phyloP scores from a whole-genome alignment of 1,140 invertebrate genomes.

The Oppia nitens region DNA sequence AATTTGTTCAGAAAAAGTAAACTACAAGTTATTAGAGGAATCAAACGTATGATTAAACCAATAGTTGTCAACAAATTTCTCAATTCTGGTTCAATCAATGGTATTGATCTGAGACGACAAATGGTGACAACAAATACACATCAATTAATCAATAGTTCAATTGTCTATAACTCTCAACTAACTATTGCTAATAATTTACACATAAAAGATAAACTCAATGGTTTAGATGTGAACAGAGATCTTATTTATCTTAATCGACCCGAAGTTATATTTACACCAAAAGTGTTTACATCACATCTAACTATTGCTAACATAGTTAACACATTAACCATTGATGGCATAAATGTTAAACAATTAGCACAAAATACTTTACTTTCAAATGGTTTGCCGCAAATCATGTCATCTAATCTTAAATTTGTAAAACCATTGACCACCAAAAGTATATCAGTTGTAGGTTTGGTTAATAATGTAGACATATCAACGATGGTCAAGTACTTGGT shows the following conservation, averaged over 20 bases:
- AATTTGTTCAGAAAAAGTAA: background rate
- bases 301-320: background rate
- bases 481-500: conserved; percentile 8
- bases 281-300: background rate
- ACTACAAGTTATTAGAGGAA: background rate
- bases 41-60: background rate
- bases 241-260: background rate
- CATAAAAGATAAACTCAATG: background rate
- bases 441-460: background rate
- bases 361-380: background rate
- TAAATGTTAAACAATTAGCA: background rate
- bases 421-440: background rate
- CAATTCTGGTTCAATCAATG: conserved; percentile 5
- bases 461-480: conserved; percentile 9
- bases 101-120: conserved; percentile 5
- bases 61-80: background rate
- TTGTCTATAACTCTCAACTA: background rate
- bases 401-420: conserved; percentile 4
- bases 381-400: background rate
- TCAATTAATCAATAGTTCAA: conserved; percentile 1
- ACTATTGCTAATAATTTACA: background rate
- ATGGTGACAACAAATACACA: conserved; percentile 8
- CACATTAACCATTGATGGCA: conserved; percentile 3
- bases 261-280: background rate
- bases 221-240: background rate